Evolutionary conservation across 2,888 invertebrate genomes (phyloP), one percentile per base, ranked within the genome.

Genomic region (Cantharis nigra): DNA sequence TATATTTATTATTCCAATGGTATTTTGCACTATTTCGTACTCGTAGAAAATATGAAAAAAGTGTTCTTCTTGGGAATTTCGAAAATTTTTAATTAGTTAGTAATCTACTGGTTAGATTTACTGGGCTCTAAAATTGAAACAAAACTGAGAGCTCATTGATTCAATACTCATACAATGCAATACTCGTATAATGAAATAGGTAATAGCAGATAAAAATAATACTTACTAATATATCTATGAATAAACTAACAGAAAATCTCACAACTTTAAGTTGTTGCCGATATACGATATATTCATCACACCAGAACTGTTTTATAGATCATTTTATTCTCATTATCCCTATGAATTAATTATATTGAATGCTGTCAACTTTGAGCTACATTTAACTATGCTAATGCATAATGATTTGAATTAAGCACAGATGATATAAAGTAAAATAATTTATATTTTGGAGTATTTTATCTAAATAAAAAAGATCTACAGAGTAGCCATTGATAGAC

Each of bases 401-500:
- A 26, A 26, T 26, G 7, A 1, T 26, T 26, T 26, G 9, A 26
- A 26, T 26, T 26, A 26, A 7, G 9, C 26, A 26, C 26, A 26
- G 26, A 26, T 26, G 4, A 9, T 13, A n/a, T 49, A 7, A n/a
- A 0, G n/a, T 4, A 49, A 49, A 49, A 49, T 49, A n/a, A 49
- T n/a, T 49, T n/a, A 49, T 49, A 49, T 49, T 49, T 49, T 49
- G 4, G 5, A 49, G 49, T 49, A n/a, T 49, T 49, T n/a, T 7
- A 49, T 49, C 49, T n/a, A 49, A 49, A 49, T n/a, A 49, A 49
- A 49, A 33, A 49, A 49, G 49, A 49, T 49, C n/a, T n/a, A 49
- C 49, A 9, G 26, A 23, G 71, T 71, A 63, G 64, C 74, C 77
- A 75, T 72, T 79, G 75, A 74, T 71, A 49, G 49, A 4, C 49